Evolutionary conservation across 2,113 vertebrate genomes (phyloP).

Genomic region (Struthio camelus): DNA sequence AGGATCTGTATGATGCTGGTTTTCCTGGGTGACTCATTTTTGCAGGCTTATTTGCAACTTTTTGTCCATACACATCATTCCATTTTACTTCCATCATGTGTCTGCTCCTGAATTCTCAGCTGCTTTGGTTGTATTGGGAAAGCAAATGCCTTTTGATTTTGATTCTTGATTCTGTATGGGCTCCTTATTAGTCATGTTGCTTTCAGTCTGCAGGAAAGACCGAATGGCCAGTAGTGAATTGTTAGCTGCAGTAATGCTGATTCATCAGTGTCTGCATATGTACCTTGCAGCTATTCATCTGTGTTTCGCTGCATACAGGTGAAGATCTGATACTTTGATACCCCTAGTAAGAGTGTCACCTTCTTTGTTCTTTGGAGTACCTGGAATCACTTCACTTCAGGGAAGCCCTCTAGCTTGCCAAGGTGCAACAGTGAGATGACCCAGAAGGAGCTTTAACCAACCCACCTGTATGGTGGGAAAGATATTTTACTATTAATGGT

Average conservation of each 20-base stretch:
- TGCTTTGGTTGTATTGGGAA: not conserved
- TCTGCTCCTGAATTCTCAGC: not conserved
- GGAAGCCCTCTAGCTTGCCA: not conserved
- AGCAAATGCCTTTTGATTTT: not conserved
- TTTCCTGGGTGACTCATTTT: not conserved
- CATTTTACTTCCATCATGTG: not conserved
- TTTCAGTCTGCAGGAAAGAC: not conserved
- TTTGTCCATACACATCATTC: not conserved
- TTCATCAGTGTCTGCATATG: not conserved
- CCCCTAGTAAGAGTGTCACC: not conserved
- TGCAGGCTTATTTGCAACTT: not conserved
- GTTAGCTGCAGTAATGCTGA: not conserved
- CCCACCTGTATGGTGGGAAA: not conserved
- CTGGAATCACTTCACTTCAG: not conserved
- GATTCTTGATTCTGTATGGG: not conserved
- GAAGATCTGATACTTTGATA: not conserved
- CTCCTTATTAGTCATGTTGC: not conserved
- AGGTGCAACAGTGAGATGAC: not conserved
- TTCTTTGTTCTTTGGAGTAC: not conserved
- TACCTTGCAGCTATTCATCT: conserved; percentile 5
- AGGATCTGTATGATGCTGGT: not conserved
- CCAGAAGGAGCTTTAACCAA: not conserved
- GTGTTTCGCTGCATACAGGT: not conserved
- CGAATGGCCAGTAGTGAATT: not conserved
- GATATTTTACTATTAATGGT: not conserved